These are phyloP conservation scores for Todiramphus saurophagus DNA, from an alignment of 2,113 vertebrate genomes.

Conservation along the genomic window DNA sequence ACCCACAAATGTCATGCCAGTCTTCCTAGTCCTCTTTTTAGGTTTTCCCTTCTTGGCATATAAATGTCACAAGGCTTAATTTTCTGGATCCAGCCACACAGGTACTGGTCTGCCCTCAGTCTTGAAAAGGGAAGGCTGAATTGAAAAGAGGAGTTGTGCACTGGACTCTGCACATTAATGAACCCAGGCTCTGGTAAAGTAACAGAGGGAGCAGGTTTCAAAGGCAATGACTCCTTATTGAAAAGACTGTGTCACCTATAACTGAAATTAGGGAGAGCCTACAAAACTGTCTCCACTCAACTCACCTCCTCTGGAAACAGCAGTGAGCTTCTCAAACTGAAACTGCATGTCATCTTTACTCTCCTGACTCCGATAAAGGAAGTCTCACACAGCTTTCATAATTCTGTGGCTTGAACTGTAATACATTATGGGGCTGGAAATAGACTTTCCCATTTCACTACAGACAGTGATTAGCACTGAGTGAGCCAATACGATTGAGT, in stretches of 20 bases:
- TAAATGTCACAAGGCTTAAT: neutral
- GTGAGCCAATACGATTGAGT: neutral
- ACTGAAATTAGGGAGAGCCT: neutral
- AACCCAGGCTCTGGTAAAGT: neutral
- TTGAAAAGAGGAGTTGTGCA: neutral
- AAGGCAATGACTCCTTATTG: neutral
- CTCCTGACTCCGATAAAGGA: neutral
- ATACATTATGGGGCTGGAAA: neutral
- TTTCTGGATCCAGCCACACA: neutral
- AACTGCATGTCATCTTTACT: neutral
- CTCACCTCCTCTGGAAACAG: neutral
- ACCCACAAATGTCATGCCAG: constrained; percentile 40
- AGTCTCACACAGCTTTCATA: neutral
- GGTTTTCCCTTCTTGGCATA: constrained; percentile 8
- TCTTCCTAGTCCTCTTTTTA: constrained; percentile 43
- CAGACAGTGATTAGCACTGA: neutral
- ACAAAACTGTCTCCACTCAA: neutral
- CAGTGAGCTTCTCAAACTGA: neutral
- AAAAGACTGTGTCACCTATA: neutral
- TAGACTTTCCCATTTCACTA: neutral
- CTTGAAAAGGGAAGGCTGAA: neutral
- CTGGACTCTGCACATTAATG: neutral
- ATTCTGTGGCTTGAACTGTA: neutral
- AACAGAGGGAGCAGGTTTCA: neutral
- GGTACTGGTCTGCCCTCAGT: neutral